Evolutionary conservation across 2,888 invertebrate species (phyloP).

Genomic region (Aleiodes leptofemur): DNA sequence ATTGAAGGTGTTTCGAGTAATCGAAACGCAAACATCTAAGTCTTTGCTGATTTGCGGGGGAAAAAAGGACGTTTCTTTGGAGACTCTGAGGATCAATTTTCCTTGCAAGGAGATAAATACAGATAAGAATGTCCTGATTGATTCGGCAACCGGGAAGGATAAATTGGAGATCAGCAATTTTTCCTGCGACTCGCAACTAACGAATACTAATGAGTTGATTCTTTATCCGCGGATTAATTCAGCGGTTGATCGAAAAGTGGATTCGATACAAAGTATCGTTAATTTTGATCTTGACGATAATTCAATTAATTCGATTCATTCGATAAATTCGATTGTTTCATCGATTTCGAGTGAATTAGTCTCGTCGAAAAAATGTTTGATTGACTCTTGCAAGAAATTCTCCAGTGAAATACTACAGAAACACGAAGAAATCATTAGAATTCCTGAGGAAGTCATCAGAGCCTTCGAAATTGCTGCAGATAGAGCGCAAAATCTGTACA

Average conservation of each 20-base stretch:
- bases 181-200: constrained; percentile 37
- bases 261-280: constrained; percentile 2
- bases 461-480: constrained; percentile 55
- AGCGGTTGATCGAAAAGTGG: constrained; percentile 10
- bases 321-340: neutral
- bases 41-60: constrained; percentile 22
- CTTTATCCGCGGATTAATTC: constrained; percentile 28
- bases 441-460: constrained; percentile 52
- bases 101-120: constrained; percentile 44
- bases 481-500: constrained; percentile 54
- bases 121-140: constrained; percentile 41
- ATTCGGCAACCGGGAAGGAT: constrained; percentile 49
- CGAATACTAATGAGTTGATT: constrained; percentile 21
- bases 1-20: constrained; percentile 23
- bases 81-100: constrained; percentile 24
- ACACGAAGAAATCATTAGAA: neutral
- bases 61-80: constrained; percentile 36
- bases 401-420: neutral
- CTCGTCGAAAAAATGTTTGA: constrained; percentile 13
- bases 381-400: constrained; percentile 4
- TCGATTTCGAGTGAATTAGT: constrained; percentile 34
- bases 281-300: constrained; percentile 25
- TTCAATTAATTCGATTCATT: neutral
- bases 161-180: constrained; percentile 33
- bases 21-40: constrained; percentile 43